phyloP scores from a whole-genome alignment of 2,888 invertebrate genomes.

The Silvanus unidentatus region DNA sequence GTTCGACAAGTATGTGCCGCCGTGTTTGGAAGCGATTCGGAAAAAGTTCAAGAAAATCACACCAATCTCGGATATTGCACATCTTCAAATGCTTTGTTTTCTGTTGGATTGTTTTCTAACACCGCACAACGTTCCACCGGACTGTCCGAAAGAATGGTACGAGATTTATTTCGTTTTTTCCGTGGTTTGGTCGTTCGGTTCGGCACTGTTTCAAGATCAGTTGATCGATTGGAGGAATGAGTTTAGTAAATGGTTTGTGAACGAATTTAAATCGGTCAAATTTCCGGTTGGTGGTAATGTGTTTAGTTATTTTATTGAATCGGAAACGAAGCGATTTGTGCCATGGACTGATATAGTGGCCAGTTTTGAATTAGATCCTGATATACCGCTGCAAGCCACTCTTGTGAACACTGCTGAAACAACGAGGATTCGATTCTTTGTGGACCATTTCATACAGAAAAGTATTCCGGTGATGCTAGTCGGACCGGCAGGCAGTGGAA shows the following conservation, averaged over 20 bases:
- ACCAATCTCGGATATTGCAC: conserved; percentile 83
- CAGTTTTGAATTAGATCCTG: conserved; percentile 75
- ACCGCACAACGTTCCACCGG: conserved; percentile 71
- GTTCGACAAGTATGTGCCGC: conserved; percentile 90
- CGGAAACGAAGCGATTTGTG: conserved; percentile 74
- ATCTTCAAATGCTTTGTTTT: conserved; percentile 81
- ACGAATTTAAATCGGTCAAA: conserved; percentile 86
- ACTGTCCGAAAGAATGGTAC: conserved; percentile 91
- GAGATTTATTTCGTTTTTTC: conserved; percentile 91
- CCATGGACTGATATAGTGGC: conserved; percentile 83
- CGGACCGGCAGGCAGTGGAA: conserved; percentile 85
- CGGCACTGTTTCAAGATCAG: conserved; percentile 86
- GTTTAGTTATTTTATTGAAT: conserved; percentile 85
- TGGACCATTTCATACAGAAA: conserved; percentile 73
- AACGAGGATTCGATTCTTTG: conserved; percentile 73
- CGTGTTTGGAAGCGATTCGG: conserved; percentile 68
- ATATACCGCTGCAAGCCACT: conserved; percentile 70
- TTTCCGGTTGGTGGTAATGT: conserved; percentile 78
- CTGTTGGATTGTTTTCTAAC: conserved; percentile 80
- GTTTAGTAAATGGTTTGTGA: conserved; percentile 91
- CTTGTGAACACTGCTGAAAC: conserved; percentile 88
- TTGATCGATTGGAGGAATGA: conserved; percentile 87
- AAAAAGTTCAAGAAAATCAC: conserved; percentile 82
- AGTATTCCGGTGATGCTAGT: conserved; percentile 86
- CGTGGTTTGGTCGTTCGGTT: conserved; percentile 90